Percentiles rank a stretch among this genome's conserved stretches.
These are phyloP conservation scores for Muntiacus muntjak DNA, from an alignment of 2,113 vertebrate genomes.

Conservation along the genomic window DNA sequence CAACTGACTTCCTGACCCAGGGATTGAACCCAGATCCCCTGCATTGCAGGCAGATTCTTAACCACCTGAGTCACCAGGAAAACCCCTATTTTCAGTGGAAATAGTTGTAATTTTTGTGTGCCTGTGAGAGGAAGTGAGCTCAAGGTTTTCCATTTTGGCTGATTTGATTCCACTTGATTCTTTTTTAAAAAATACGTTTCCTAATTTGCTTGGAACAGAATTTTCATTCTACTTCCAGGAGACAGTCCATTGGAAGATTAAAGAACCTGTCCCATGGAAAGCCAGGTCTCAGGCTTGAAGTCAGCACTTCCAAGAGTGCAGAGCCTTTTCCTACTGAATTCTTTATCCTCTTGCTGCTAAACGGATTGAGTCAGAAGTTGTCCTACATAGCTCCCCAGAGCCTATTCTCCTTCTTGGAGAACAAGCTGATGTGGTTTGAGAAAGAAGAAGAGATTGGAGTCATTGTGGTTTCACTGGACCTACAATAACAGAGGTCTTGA, in stretches of 20 bases:
- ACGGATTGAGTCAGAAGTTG: not conserved
- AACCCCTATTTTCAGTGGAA: not conserved
- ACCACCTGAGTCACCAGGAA: not conserved
- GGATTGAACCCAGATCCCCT: not conserved
- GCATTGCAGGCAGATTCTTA: not conserved
- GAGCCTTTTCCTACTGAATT: not conserved
- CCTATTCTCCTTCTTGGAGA: not conserved
- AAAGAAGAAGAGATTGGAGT: not conserved
- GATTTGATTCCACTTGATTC: not conserved
- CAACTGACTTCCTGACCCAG: not conserved
- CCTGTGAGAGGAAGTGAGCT: not conserved
- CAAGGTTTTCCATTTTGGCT: not conserved
- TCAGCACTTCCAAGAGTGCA: not conserved
- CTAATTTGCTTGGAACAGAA: not conserved
- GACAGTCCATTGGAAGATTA: not conserved
- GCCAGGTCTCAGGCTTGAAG: not conserved
- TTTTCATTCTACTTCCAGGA: not conserved
- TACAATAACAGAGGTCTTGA: not conserved
- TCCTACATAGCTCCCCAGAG: not conserved
- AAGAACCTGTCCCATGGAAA: not conserved
- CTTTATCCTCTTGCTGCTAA: not conserved
- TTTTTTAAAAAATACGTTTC: not conserved
- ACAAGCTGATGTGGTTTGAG: not conserved
- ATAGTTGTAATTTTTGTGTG: not conserved
- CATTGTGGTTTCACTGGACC: not conserved